Evolutionary conservation across 1,140 invertebrate genomes (phyloP).

Genomic region (Ceratoteleas bidentatus): DNA sequence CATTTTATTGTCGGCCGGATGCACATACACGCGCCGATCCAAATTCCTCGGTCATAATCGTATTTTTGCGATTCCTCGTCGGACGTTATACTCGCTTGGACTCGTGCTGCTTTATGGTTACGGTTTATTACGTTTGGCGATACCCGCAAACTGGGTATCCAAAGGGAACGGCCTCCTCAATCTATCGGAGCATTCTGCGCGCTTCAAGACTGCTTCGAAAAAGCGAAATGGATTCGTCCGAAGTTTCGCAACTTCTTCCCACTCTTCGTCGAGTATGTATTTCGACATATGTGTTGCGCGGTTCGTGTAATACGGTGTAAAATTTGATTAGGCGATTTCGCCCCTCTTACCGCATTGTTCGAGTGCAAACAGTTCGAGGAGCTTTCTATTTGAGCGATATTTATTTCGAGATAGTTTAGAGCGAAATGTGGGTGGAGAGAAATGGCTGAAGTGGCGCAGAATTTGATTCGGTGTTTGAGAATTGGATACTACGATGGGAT

Average conservation of each 20-base stretch:
- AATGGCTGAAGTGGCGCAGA: no score
- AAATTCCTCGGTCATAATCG: slow-evolving; percentile 34
- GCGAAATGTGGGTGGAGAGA: no score
- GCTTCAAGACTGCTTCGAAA: slow-evolving; percentile 1
- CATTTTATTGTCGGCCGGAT: slow-evolving; percentile 42
- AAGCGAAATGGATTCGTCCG: not conserved
- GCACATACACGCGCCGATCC: slow-evolving; percentile 40
- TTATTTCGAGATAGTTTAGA: no score
- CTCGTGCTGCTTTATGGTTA: slow-evolving; percentile 22
- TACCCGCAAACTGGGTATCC: slow-evolving; percentile 13
- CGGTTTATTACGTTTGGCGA: slow-evolving; percentile 42
- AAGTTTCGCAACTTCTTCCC: slow-evolving; percentile 10
- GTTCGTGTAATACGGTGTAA: slow-evolving; percentile 33
- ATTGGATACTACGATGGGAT: no score
- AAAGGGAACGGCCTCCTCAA: slow-evolving; percentile 12
- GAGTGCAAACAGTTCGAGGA: slow-evolving; percentile 3
- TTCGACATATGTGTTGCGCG: slow-evolving; percentile 10
- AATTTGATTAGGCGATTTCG: slow-evolving; percentile 19
- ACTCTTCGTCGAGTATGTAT: slow-evolving; percentile 22
- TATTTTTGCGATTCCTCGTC: slow-evolving; percentile 31
- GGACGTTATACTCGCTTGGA: slow-evolving; percentile 29
- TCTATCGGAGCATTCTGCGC: not conserved
- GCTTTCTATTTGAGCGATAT: not conserved
- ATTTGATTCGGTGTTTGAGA: no score
- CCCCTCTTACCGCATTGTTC: slow-evolving; percentile 1